These are phyloP conservation scores for Gryllus bimaculatus DNA, from an alignment of 1,140 invertebrate genomes.

Conservation along the genomic window DNA sequence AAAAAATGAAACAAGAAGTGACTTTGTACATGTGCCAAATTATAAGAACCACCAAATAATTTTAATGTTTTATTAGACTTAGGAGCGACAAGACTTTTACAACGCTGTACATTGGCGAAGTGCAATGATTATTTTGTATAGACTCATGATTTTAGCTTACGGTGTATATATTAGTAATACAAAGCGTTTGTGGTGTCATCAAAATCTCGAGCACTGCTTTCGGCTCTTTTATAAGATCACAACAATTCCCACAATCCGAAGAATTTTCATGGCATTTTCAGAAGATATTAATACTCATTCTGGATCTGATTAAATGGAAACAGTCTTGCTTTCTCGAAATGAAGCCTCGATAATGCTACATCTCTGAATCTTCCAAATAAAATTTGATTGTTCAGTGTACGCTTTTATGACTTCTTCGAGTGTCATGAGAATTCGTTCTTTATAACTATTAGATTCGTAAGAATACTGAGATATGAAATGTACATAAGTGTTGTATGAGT, in stretches of 20 bases:
- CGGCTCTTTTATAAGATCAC: neutral
- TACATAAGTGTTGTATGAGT: neutral
- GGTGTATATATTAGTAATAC: neutral
- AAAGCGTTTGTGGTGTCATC: neutral
- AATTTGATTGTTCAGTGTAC: no score
- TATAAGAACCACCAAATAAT: neutral
- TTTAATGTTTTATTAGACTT: neutral
- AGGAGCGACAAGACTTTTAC: neutral
- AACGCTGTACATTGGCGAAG: neutral
- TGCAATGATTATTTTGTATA: neutral
- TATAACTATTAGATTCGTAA: no score
- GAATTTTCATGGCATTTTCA: neutral
- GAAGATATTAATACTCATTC: neutral
- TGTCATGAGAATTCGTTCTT: no score
- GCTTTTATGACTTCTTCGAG: no score
- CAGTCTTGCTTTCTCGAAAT: no score
- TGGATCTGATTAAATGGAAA: no score
- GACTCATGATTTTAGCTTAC: neutral
- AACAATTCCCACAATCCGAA: neutral
- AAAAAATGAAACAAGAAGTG: no score
- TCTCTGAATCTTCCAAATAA: no score
- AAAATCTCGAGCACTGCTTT: neutral
- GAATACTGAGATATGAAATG: neutral
- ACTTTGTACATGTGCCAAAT: no score
- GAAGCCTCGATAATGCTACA: no score